Percentiles rank a stretch among this genome's conserved stretches.
phyloP scores from a whole-genome alignment of 2,113 vertebrate genomes.

The Aix galericulata region DNA sequence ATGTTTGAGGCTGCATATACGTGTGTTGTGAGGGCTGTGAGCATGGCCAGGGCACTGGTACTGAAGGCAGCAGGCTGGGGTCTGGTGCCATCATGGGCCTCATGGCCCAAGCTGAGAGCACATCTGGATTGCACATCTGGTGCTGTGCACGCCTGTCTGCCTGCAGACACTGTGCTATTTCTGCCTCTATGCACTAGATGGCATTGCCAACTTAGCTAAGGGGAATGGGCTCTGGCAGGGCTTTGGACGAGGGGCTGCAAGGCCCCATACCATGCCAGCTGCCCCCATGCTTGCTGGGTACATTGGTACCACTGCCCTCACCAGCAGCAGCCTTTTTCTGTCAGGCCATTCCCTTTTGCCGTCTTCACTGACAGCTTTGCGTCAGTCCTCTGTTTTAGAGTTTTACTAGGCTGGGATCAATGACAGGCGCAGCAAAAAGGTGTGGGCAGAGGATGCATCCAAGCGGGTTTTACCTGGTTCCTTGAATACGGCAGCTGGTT shows the following conservation, averaged over 20 bases:
- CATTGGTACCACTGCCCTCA: accelerated
- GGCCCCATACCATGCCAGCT: neutral
- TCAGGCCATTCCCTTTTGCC: neutral
- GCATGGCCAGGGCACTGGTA: neutral
- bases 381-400: neutral
- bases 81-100: neutral
- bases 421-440: neutral
- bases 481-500: neutral
- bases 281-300: accelerated
- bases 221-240: neutral
- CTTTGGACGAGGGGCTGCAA: neutral
- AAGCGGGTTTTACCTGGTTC: neutral
- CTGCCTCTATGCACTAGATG: conserved; percentile 78
- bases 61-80: no score
- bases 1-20: accelerated
- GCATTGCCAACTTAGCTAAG: conserved; percentile 74
- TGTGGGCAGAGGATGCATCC: neutral
- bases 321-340: neutral
- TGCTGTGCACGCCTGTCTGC: accelerated
- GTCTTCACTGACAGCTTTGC: neutral
- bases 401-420: neutral
- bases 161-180: conserved; percentile 17
- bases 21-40: neutral
- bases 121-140: conserved; percentile 17
- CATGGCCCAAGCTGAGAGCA: neutral